phyloP scores from a whole-genome alignment of 2,113 vertebrate genomes.

The Microtus richardsoni region DNA sequence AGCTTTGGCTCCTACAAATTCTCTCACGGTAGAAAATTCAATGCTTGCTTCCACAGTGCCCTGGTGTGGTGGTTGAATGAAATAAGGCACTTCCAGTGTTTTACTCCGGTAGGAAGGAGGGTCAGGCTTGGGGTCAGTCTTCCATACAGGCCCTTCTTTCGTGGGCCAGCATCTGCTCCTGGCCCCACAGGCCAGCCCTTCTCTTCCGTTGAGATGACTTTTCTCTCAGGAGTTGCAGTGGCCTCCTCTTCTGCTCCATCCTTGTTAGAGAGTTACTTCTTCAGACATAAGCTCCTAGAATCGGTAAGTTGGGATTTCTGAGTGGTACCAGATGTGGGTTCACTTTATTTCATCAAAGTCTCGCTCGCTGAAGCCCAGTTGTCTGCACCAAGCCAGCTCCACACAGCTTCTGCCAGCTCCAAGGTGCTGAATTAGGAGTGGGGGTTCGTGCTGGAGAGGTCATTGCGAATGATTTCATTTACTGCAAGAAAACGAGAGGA shows the following conservation, averaged over 20 bases:
- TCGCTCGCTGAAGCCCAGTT: not conserved
- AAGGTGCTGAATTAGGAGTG: constrained; percentile 82
- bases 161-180: not conserved
- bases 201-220: constrained; percentile 82
- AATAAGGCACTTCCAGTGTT: constrained; percentile 88
- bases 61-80: constrained; percentile 75
- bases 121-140: constrained; percentile 59
- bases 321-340: constrained; percentile 67
- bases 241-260: constrained; percentile 42
- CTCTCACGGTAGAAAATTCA: constrained; percentile 75
- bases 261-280: constrained; percentile 64
- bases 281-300: constrained; percentile 65
- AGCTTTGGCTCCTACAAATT: constrained; percentile 76
- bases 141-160: constrained; percentile 64
- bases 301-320: constrained; percentile 72
- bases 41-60: constrained; percentile 72
- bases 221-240: constrained; percentile 46
- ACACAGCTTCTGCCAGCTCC: constrained; percentile 29
- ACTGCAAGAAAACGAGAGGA: constrained; percentile 89
- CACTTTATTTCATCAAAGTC: constrained; percentile 46
- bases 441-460: constrained; percentile 94
- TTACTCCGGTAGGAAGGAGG: constrained; percentile 71
- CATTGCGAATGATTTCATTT: constrained; percentile 98
- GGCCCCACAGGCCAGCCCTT: not conserved
- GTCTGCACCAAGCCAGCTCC: not conserved